phyloP scores from a whole-genome alignment of 2,888 invertebrate genomes.

The Diplazon laetatorius region DNA sequence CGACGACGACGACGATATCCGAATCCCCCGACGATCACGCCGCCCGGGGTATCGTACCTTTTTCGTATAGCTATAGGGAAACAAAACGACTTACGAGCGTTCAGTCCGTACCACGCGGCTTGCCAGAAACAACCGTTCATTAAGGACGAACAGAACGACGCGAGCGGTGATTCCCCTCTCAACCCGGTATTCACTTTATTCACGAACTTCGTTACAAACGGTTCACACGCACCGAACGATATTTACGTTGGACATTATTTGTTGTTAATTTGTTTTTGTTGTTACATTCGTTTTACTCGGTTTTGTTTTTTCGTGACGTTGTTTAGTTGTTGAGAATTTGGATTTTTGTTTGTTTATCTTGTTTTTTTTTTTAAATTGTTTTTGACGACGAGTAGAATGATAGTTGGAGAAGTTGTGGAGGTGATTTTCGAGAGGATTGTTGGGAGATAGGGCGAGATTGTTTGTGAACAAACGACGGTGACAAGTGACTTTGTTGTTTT shows the following conservation, averaged over 20 bases:
- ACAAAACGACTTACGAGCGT: slow-evolving; percentile 76
- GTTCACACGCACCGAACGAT: slow-evolving; percentile 8
- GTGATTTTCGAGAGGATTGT: not conserved
- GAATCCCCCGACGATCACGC: too few relatives aligned
- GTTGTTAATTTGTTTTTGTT: not conserved
- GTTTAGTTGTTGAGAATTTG: too few relatives aligned
- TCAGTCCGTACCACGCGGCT: slow-evolving; percentile 82
- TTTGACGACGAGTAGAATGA: too few relatives aligned
- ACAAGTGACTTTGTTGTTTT: not conserved
- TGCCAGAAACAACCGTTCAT: slow-evolving; percentile 80
- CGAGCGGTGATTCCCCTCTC: slow-evolving; percentile 67
- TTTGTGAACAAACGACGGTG: too few relatives aligned
- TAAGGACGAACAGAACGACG: slow-evolving; percentile 72
- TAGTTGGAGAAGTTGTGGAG: too few relatives aligned
- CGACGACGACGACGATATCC: slow-evolving; percentile 20
- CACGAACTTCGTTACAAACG: slow-evolving; percentile 29
- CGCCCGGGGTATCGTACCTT: too few relatives aligned
- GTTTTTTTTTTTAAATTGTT: too few relatives aligned
- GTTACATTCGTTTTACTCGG: not conserved
- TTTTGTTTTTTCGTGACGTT: too few relatives aligned
- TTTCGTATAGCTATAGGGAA: slow-evolving; percentile 79
- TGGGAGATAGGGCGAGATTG: too few relatives aligned
- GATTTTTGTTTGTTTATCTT: too few relatives aligned
- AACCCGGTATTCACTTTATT: slow-evolving; percentile 39
- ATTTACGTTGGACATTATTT: not conserved